These are phyloP conservation scores for Papilio polyxenes DNA, from an alignment of 1,140 invertebrate species.

Conservation along the genomic window DNA sequence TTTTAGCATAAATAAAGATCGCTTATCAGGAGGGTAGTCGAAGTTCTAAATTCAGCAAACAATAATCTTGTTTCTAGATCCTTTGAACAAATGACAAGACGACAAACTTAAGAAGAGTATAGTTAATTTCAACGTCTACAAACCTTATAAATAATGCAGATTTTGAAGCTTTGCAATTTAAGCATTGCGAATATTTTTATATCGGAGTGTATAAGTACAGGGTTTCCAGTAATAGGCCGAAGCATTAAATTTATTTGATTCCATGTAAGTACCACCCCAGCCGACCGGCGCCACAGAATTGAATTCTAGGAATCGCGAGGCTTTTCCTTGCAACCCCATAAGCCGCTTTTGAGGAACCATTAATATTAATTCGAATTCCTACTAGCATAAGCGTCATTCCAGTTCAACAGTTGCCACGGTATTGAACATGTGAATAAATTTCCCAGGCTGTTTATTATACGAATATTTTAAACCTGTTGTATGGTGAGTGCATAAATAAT, in stretches of 20 bases:
- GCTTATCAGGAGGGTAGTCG: neutral
- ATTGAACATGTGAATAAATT: slow-evolving; percentile 29
- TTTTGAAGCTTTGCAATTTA: neutral
- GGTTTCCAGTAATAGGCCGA: slow-evolving; percentile 39
- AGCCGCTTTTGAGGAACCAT: slow-evolving; percentile 59
- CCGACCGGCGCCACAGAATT: slow-evolving; percentile 63
- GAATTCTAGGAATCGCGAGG: slow-evolving; percentile 67
- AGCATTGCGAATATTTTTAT: slow-evolving; percentile 8
- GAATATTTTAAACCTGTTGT: neutral
- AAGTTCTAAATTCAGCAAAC: neutral
- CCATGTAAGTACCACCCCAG: slow-evolving; percentile 60
- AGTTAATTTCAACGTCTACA: neutral
- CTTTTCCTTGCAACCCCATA: slow-evolving; percentile 64
- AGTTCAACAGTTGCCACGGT: slow-evolving; percentile 21
- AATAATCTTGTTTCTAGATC: neutral
- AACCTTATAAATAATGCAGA: neutral
- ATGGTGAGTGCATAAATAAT: neutral
- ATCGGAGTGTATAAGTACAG: neutral
- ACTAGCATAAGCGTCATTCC: slow-evolving; percentile 35
- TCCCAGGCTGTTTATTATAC: slow-evolving; percentile 2
- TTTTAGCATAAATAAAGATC: neutral
- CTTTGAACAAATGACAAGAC: neutral
- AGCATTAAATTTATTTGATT: slow-evolving; percentile 65
- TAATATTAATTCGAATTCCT: slow-evolving; percentile 60
- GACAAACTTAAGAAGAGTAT: neutral